Base-by-base conservation (phyloP, 2,888 invertebrate genomes). In the Dascillus cervinus region DNA sequence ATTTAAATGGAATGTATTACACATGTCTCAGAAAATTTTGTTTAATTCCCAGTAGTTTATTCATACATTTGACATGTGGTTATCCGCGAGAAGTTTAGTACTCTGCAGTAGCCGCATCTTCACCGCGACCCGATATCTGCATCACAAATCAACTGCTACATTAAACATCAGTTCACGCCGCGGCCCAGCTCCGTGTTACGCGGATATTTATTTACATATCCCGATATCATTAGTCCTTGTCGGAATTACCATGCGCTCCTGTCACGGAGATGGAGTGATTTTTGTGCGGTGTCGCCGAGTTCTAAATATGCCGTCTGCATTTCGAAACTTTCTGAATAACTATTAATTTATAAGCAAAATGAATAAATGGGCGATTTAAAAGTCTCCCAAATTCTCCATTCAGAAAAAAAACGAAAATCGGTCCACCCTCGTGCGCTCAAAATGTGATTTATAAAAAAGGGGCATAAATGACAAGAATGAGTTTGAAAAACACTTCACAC, bases 101-200 rank as follows among this genome's bases (percentile, higher is more conserved):
- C 32, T 37, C 39, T 34, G 24, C 37, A 31, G 42, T 34, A 42
- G 37, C 42, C 43, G 34, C 41, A 43, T 42, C 41, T 41, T 46
- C 40, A 37, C 38, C 43, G 40, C 31, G 37, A 34, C 37, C 34
- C 40, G 34, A 37, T 42, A 51, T 51, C 46, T 51, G 55, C 53
- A 55, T 50, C 52, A 50, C 56, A 55, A 55, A 56, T 56, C 54
- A 53, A 46, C 54, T 57, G 49, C 52, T 57, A 52, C 55, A 56
- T 56, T 56, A 56, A 54, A 56, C 56, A 56, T 56, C 50, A 55
- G 50, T 54, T 54, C 53, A 48, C 55, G 55, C 53, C 52, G 50
- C 46, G 50, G 47, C 44, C 47, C 40, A 44, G 37, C 44, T 45
- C 47, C 49, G 52, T 52, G 46, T 53, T 55, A 54, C 54, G 54